A percentile compares a stretch with the other conserved stretches of the same genome.
Conservation (phyloP, 2,113 vertebrate genomes). For the Procavia capensis region DNA sequence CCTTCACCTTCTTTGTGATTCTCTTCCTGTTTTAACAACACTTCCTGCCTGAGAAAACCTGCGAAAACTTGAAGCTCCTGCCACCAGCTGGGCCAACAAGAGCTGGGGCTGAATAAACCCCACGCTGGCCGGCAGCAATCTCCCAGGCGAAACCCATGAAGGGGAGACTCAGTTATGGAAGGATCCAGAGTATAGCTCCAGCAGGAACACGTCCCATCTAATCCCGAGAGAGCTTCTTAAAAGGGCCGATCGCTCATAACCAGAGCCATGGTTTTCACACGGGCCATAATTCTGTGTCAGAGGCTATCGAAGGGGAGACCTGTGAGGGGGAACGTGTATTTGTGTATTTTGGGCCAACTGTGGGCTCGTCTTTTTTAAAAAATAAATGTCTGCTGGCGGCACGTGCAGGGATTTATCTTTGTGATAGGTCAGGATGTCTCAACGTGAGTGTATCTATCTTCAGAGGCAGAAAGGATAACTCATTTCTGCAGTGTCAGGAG, state of each 20-base stretch:
- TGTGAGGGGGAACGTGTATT: rapidly evolving
- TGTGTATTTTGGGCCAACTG: rapidly evolving
- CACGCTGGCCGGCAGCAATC: rapidly evolving
- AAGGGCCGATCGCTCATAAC: rapidly evolving
- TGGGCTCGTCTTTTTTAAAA: rapidly evolving
- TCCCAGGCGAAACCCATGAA: neutral
- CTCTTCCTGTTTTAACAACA: neutral
- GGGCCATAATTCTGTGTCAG: rapidly evolving
- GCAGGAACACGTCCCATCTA: neutral
- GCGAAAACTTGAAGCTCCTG: neutral
- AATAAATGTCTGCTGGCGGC: rapidly evolving
- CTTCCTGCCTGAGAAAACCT: neutral
- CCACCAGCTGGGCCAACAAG: rapidly evolving
- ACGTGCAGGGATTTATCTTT: rapidly evolving
- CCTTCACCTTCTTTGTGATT: neutral
- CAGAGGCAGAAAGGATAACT: neutral
- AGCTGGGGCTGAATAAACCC: neutral
- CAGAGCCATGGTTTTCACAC: rapidly evolving
- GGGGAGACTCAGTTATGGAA: rapidly evolving
- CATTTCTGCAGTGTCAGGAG: rapidly evolving
- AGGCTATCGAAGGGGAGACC: neutral
- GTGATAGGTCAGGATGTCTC: neutral
- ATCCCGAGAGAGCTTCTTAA: neutral
- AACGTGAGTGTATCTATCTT: rapidly evolving
- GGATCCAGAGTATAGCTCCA: neutral